Base-by-base conservation (phyloP, 2,113 vertebrate species). In the Sinocyclocheilus rhinocerous region DNA sequence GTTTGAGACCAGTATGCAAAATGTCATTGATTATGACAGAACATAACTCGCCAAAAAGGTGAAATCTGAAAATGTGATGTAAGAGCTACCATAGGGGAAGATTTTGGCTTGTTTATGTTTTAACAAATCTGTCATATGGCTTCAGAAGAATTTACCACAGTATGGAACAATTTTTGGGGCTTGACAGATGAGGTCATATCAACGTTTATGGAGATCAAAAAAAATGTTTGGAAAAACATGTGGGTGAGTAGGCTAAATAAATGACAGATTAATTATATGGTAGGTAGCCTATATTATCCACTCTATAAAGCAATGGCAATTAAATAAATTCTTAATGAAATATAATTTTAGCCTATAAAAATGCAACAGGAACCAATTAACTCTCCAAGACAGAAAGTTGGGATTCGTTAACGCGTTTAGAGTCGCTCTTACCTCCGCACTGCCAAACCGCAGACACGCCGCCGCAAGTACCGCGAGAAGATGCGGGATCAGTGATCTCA, bases 401-500 rank as follows among this genome's bases (percentile, higher is more conserved):
- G 24, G 39, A 24, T 55, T 55, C 2, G 52, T 55, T 33, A 70
- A 63, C 16, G 75, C 9, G 6, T 11, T 20, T 18, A 16, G 29
- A n/a, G 20, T n/a, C 50, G 6, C 20, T 90, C 95, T 94, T 92
- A 95, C 95, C 95, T 93, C 92, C 83, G 94, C 90, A 1, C 29
- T 87, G 89, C 91, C 92, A 86, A 78, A 89, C 81, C 89, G 92
- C 93, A 91, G 89, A 92, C 91, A 93, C 89, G 92, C 88, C 89
- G 91, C 92, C 90, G 94, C 92, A 91, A 94, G 42, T 83, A 87
- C 83, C 90, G 89, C 91, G 90, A 95, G 94, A 93, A 94, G 94
- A 92, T 86, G 93, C 79, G 84, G 87, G 24, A 94, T 91, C 93
- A 90, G 93, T 92, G 93, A 92, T 92, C 93, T 93, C 95, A 95